Conservation (phyloP, 1,140 invertebrate species). For the Procambarus virginalis region DNA sequence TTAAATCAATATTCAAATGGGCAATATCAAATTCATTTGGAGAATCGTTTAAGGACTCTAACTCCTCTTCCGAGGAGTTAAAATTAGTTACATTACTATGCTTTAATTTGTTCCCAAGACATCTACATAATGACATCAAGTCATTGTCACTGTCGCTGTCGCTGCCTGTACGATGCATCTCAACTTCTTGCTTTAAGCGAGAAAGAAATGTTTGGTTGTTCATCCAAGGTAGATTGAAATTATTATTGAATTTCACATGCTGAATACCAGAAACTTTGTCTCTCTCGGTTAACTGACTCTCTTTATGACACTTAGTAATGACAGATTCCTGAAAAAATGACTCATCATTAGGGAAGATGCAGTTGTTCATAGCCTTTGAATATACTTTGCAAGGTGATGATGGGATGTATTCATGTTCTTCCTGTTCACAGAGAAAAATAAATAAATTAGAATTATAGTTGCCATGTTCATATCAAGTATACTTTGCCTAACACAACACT, state of each 20-base stretch:
- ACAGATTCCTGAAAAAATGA: slow-evolving; percentile 1
- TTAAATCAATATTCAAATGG: slow-evolving; percentile 7
- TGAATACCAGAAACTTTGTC: not conserved
- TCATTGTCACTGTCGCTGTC: slow-evolving; percentile 47
- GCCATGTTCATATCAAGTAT: too few species aligned
- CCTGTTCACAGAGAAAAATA: not conserved
- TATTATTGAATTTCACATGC: not conserved
- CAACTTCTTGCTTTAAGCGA: slow-evolving; percentile 1
- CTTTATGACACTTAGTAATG: not conserved
- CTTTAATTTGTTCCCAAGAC: slow-evolving; percentile 4
- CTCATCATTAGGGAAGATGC: not conserved
- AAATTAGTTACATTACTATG: not conserved
- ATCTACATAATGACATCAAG: slow-evolving; percentile 10
- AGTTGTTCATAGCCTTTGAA: not conserved
- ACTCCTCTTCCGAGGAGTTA: not conserved
- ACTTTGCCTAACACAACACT: too few species aligned
- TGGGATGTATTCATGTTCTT: not conserved
- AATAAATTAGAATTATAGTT: not conserved
- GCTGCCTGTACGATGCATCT: slow-evolving; percentile 2
- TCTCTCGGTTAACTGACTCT: not conserved
- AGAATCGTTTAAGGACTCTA: not conserved
- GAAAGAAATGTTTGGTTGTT: not conserved
- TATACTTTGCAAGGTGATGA: not conserved
- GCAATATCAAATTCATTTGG: slow-evolving; percentile 13
- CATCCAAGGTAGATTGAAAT: not conserved